phyloP scores from a whole-genome alignment of 2,113 vertebrate genomes.

The Catagonus wagneri region DNA sequence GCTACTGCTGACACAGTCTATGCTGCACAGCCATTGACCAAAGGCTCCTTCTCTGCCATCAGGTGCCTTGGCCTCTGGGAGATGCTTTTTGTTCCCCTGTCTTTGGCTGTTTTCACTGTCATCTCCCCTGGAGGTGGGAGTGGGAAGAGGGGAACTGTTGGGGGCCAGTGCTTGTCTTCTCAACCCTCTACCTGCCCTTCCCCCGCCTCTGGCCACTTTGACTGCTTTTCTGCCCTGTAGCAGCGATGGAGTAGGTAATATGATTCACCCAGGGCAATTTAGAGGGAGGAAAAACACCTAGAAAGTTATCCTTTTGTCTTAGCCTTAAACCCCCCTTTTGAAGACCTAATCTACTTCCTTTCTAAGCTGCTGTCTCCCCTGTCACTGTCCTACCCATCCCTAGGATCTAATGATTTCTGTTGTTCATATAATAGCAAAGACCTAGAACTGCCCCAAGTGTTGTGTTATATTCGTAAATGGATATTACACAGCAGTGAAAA shows the following conservation, averaged over 20 bases:
- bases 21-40: background rate
- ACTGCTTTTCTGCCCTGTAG: background rate
- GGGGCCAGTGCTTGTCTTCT: background rate
- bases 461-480: background rate
- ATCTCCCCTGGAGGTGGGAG: background rate
- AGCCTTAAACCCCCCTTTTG: background rate
- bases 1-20: background rate
- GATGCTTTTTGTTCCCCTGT: background rate
- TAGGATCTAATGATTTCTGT: background rate
- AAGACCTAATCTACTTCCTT: background rate
- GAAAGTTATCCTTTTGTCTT: background rate
- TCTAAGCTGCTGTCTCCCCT: background rate
- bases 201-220: background rate
- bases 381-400: background rate
- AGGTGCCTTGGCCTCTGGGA: background rate
- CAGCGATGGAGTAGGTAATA: background rate
- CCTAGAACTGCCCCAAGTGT: background rate
- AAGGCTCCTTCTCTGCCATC: background rate
- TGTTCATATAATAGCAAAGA: background rate
- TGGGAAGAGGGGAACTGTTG: background rate
- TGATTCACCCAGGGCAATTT: background rate
- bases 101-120: background rate
- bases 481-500: constrained; percentile 4
- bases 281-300: background rate
- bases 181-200: background rate